Percentiles rank a stretch among this genome's conserved stretches.
These are phyloP conservation scores for Eilema sororculum DNA, from an alignment of 2,888 invertebrate species.

Conservation along the genomic window DNA sequence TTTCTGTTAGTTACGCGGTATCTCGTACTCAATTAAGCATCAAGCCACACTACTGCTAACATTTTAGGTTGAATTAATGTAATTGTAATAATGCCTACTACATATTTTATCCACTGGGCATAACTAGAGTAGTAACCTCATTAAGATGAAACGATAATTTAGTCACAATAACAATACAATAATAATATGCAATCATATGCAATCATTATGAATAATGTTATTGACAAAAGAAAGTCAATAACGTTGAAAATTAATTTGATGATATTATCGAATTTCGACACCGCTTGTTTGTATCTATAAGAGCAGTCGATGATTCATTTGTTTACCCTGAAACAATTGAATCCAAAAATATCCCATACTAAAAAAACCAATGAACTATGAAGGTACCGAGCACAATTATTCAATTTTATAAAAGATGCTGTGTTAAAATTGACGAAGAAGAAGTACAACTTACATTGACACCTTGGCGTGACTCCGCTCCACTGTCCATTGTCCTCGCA, in stretches of 20 bases:
- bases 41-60: neutral
- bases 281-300: neutral
- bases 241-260: neutral
- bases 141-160: neutral
- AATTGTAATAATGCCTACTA: too few relatives aligned
- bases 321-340: neutral
- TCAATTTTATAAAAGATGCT: too few relatives aligned
- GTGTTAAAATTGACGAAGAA: neutral
- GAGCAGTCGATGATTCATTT: neutral
- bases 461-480: slow-evolving; percentile 94
- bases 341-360: neutral
- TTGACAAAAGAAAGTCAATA: neutral
- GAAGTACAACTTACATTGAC: slow-evolving; percentile 91
- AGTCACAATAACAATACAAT: neutral
- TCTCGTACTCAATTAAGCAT: neutral
- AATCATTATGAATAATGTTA: neutral
- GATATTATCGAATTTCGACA: neutral
- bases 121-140: too few relatives aligned
- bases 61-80: too few relatives aligned
- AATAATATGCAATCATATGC: neutral
- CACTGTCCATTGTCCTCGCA: slow-evolving; percentile 95
- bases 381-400: too few relatives aligned
- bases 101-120: too few relatives aligned
- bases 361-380: neutral
- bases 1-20: neutral